phyloP scores from a whole-genome alignment of 2,888 invertebrate species.

The Caenorhabditis sp. region DNA sequence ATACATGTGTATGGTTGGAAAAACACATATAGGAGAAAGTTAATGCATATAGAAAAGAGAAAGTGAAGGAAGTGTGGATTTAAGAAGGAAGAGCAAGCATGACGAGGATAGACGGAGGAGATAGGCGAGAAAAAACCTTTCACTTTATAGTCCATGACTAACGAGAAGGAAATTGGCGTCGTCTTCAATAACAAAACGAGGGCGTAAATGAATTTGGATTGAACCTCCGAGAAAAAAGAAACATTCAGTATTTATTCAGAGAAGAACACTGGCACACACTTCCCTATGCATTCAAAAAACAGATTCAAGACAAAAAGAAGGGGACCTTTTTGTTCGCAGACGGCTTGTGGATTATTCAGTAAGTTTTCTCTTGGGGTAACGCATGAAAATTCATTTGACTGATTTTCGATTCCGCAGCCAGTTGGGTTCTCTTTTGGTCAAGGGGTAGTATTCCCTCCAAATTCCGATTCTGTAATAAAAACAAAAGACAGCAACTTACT shows the following conservation, averaged over 20 bases:
- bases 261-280: slow-evolving; percentile 26
- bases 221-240: slow-evolving; percentile 23
- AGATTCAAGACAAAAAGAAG: slow-evolving; percentile 1
- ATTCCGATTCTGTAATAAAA: no score
- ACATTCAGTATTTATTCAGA: slow-evolving; percentile 46
- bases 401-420: no score
- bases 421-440: no score
- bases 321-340: slow-evolving; percentile 2
- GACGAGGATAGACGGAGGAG: slow-evolving; percentile 15
- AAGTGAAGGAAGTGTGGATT: slow-evolving; percentile 3
- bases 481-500: no score
- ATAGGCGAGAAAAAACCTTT: slow-evolving; percentile 12
- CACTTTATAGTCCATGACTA: slow-evolving; percentile 24
- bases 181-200: slow-evolving; percentile 45
- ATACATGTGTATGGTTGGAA: background rate
- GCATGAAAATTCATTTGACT: slow-evolving; percentile 5
- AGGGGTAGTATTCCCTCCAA: no score
- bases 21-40: background rate
- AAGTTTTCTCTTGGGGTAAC: background rate
- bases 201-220: slow-evolving; percentile 53
- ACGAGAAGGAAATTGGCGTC: slow-evolving; percentile 47
- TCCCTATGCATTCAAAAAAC: slow-evolving; percentile 41
- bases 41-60: background rate
- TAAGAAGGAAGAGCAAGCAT: slow-evolving; percentile 2
- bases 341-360: background rate